Conservation (phyloP, 2,888 invertebrate species). For the Coronaproctus castanopsis region DNA sequence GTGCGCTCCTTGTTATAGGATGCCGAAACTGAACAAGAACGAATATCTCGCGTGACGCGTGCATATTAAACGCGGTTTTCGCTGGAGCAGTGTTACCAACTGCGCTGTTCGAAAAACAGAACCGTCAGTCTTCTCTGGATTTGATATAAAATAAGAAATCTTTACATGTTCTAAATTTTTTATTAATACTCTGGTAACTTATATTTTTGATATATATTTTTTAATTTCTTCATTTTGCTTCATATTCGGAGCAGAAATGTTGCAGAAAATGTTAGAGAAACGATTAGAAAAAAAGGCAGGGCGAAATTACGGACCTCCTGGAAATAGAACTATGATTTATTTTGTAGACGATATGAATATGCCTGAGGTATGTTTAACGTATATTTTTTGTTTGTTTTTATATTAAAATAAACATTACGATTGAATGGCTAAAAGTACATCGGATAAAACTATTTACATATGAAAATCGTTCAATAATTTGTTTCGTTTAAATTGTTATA, state of each 20-base stretch:
- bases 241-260: too few relatives aligned
- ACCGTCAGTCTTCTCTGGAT: too few relatives aligned
- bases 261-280: slow-evolving; percentile 80
- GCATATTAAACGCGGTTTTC: too few relatives aligned
- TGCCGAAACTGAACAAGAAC: too few relatives aligned
- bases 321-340: slow-evolving; percentile 78
- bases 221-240: background rate
- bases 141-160: too few relatives aligned
- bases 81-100: too few relatives aligned
- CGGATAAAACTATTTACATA: background rate
- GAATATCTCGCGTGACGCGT: too few relatives aligned
- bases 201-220: background rate
- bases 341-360: slow-evolving; percentile 97
- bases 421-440: background rate
- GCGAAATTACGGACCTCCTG: slow-evolving; percentile 85
- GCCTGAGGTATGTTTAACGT: slow-evolving; percentile 46
- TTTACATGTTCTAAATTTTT: too few relatives aligned
- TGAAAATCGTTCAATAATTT: background rate
- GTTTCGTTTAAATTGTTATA: too few relatives aligned
- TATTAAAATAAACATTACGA: background rate
- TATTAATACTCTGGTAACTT: too few relatives aligned
- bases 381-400: background rate
- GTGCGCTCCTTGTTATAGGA: too few relatives aligned
- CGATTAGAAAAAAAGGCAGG: slow-evolving; percentile 92
- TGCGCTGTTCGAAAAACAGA: too few relatives aligned